Base-by-base conservation (phyloP, 2,113 vertebrate species). In the Sciurus niger region DNA sequence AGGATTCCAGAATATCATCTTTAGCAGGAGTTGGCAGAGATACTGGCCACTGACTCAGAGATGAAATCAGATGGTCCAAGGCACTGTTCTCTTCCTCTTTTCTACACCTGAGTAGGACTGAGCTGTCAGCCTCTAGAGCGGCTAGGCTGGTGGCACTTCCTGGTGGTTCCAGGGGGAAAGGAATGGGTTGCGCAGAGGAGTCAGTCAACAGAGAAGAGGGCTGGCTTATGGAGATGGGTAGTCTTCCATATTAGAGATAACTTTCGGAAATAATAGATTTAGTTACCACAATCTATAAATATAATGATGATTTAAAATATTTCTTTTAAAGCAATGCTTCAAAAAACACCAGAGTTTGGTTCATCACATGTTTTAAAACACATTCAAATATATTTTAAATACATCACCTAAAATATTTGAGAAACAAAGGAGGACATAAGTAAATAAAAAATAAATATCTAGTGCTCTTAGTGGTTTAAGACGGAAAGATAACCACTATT, bases 361-460 rank as follows among this genome's bases (percentile, higher is more conserved):
- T 84, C 34, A 78, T 10, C 43, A 20, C 12, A 3, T 67, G 55
- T 55, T 94, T 24, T 30, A 93, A 94, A 93, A 74, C 13, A 46
- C 9, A 72, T 43, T 48, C 73, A 32, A 94, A 89, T 34, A 82
- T 73, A 89, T 53, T 89, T 96, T 87, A 79, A 96, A 25, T 65
- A 22, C 85, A 17, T 37, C 80, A 7, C 9, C 22, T 84, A 89
- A 63, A 95, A 90, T 84, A 25, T 95, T 90, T 87, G 37, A 84
- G 72, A 37, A 92, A 88, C 6, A 90, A 87, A 77, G 13, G 55
- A 73, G 20, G 48, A 2, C 51, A 68, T 80, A 73, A 89, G 55
- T 78, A 89, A 95, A 86, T 65, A 67, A 80, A 70, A 48, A 46
- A 34, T 80, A 74, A 70, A 40, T 63, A 32, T 28, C 22, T 68